Evolutionary conservation across 2,888 invertebrate species (phyloP).

Genomic region (Morinoia aosen): DNA sequence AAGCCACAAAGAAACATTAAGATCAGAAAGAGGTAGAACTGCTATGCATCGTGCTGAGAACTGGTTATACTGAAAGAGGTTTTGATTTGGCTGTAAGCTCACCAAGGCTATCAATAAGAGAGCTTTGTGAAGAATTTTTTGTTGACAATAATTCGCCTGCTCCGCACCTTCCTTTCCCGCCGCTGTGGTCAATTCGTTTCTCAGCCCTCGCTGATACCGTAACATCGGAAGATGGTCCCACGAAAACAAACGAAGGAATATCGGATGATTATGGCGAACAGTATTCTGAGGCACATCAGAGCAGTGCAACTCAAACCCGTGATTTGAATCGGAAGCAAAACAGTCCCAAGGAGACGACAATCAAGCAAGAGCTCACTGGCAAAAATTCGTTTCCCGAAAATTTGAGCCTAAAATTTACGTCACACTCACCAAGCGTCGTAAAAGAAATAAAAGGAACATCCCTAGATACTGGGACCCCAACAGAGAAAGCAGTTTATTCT

Average conservation of each 20-base stretch:
- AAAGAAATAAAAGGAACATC: not conserved
- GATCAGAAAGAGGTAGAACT: not conserved
- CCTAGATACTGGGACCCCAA: not conserved
- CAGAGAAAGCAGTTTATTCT: not conserved
- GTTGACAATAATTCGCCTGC: not conserved
- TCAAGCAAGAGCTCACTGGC: not conserved
- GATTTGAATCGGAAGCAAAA: not conserved
- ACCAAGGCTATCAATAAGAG: not conserved
- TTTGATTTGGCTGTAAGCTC: not conserved
- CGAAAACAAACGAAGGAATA: not conserved
- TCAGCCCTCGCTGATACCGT: not conserved
- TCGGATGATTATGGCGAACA: not conserved
- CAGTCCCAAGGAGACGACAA: not conserved
- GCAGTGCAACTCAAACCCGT: not conserved
- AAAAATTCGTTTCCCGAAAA: not conserved
- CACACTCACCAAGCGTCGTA: not conserved
- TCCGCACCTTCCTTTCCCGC: slow-evolving; percentile 13
- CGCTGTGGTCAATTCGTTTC: not conserved
- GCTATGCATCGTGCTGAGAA: not conserved
- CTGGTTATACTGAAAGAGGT: not conserved
- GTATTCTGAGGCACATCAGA: not conserved
- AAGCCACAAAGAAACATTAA: not conserved
- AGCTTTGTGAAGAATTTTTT: not conserved
- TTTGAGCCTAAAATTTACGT: not conserved
- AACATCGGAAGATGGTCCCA: not conserved